Evolutionary conservation across 2,113 vertebrate genomes (phyloP), one percentile per base, ranked within the genome.

Genomic region (Phainopepla nitens): DNA sequence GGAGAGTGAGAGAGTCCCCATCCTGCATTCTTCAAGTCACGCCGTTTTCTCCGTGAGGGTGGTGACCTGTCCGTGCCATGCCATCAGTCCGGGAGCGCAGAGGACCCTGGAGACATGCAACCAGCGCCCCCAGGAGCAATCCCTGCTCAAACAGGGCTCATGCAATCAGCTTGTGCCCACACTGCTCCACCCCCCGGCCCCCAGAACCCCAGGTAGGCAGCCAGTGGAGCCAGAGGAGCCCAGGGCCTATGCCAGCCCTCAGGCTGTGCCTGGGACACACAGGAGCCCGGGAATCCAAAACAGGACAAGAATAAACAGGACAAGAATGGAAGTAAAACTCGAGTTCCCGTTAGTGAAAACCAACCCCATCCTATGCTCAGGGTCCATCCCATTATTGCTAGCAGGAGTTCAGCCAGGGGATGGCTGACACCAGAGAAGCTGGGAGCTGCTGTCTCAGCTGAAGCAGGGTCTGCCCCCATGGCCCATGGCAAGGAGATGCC

Each of bases 191-290:
- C 23, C 33, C 17, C 9, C 39, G 56, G 33, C 10, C n/a, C 66
- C 35, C 6, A n/a, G 53, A 53, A 33, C 24, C 39, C 33, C 17
- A 45, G 7, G 35, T 7, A 65, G 68, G 22, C 71, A 80, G 35
- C 16, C 0, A 0, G 33, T 11, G 6, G 31, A 57, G 36, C 58
- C 27, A 4, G 58, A 77, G n/a, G 20, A 87, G 15, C 7, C 50
- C 62, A 35, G n/a, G n/a, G 31, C n/a, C 76, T 1, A 0, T 31
- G 35, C 39, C 61, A 68, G 42, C 19, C 49, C 41, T 49, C 23
- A 62, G 2, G 23, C 51, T 5, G 5, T 81, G 42, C 35, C 64
- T 10, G 11, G 73, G 33, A 50, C 1, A 1, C 15, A 28, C 0
- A 0, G 58, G 57, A 92, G 24, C 35, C 25, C 62, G n/a, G 28